Evolutionary conservation across 1,140 invertebrate species (phyloP).

Genomic region (Gryon sp.): DNA sequence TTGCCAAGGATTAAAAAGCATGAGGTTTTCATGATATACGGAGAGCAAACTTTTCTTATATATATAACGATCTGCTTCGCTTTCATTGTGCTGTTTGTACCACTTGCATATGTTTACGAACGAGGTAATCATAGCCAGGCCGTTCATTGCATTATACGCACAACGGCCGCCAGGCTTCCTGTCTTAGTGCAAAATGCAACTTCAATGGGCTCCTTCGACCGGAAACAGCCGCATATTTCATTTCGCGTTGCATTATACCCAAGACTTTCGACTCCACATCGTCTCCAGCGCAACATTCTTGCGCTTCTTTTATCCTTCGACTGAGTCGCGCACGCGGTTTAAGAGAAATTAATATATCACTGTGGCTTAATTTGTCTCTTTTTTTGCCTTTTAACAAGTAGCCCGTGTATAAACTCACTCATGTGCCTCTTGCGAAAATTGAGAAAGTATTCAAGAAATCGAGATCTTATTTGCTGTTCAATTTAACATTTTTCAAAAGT

Average conservation of each 20-base stretch:
- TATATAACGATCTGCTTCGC: slow-evolving; percentile 60
- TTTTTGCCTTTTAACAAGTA: not conserved
- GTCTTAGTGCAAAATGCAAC: slow-evolving; percentile 47
- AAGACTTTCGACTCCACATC: slow-evolving; percentile 28
- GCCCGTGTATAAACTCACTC: not conserved
- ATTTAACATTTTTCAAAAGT: too few relatives aligned
- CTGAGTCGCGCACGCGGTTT: too few relatives aligned
- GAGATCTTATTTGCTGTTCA: too few relatives aligned
- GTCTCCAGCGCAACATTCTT: slow-evolving; percentile 33
- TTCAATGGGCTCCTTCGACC: slow-evolving; percentile 53
- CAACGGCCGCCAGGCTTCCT: slow-evolving; percentile 30
- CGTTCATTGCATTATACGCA: slow-evolving; percentile 38
- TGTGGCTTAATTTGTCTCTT: too few relatives aligned
- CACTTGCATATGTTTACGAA: slow-evolving; percentile 52
- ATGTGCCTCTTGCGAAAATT: too few relatives aligned
- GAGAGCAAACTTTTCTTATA: too few relatives aligned
- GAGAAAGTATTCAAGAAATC: too few relatives aligned
- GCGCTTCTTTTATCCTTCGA: slow-evolving; percentile 27
- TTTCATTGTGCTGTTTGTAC: slow-evolving; percentile 63
- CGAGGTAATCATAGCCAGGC: slow-evolving; percentile 40
- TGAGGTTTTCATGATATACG: slow-evolving; percentile 7
- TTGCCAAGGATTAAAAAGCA: slow-evolving; percentile 10
- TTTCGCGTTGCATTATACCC: slow-evolving; percentile 2
- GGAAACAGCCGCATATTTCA: slow-evolving; percentile 56
- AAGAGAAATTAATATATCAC: slow-evolving; percentile 7